A percentile compares a stretch with the other conserved stretches of the same genome.
These are phyloP conservation scores for Leucoptera coffeella DNA, from an alignment of 2,888 invertebrate genomes.

Conservation along the genomic window DNA sequence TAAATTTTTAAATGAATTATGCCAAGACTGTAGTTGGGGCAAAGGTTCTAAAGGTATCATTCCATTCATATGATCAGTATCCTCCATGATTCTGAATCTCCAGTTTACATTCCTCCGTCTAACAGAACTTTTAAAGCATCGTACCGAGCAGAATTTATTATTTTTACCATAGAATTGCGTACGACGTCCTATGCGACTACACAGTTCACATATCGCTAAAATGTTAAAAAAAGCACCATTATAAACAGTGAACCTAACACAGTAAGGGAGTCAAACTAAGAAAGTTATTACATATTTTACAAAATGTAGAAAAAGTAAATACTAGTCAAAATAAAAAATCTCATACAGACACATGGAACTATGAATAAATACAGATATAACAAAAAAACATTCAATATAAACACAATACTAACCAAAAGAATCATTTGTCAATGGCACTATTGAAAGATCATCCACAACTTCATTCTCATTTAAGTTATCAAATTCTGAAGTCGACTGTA, in stretches of 20 bases:
- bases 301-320: too few relatives aligned
- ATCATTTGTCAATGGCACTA: constrained; percentile 82
- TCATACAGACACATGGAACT: too few relatives aligned
- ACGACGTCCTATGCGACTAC: constrained; percentile 34
- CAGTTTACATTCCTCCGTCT: constrained; percentile 23
- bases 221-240: too few relatives aligned
- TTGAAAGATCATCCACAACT: constrained; percentile 63
- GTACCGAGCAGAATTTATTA: constrained; percentile 32
- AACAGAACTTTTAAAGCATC: constrained; percentile 26
- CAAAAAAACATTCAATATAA: not conserved
- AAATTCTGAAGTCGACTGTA: constrained; percentile 12
- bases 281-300: too few relatives aligned
- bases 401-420: constrained; percentile 68
- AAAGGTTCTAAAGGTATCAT: constrained; percentile 42
- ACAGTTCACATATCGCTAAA: constrained; percentile 40
- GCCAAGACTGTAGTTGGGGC: constrained; percentile 44
- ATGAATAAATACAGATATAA: too few relatives aligned
- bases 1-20: constrained; percentile 26
- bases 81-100: constrained; percentile 41
- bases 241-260: too few relatives aligned
- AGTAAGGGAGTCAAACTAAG: too few relatives aligned
- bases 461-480: constrained; percentile 20
- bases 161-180: constrained; percentile 30
- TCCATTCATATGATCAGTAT: constrained; percentile 40
- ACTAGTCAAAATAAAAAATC: too few relatives aligned